Conservation (phyloP, 37 sponge, comb jelly and placozoan genomes). For the Amphimedon queenslandica region DNA sequence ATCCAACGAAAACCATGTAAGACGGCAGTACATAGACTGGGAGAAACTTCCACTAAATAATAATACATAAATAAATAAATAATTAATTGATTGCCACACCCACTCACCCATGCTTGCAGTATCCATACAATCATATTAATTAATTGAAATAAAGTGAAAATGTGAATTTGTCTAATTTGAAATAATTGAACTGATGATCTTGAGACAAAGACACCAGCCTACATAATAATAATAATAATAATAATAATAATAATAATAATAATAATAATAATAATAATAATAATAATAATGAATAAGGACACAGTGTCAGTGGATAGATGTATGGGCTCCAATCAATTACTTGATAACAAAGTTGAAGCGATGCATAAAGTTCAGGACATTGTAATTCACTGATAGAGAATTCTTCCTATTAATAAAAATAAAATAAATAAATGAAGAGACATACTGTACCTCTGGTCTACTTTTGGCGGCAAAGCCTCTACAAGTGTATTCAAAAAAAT, state of each 20-base stretch:
- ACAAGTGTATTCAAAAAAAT: conserved; percentile 25
- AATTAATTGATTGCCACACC: neutral
- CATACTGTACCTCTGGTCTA: conserved; percentile 7
- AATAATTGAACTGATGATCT: conserved; percentile 25
- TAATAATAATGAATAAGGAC: too few relatives aligned
- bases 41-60: conserved; percentile 31
- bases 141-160: conserved; percentile 33
- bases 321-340: neutral
- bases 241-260: too few relatives aligned
- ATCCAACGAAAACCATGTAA: conserved; percentile 47
- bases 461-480: conserved; percentile 23
- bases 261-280: neutral
- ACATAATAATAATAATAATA: too few relatives aligned
- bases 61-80: neutral
- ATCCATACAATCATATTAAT: conserved; percentile 49
- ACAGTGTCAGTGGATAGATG: neutral
- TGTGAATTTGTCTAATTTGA: conserved; percentile 20
- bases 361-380: conserved; percentile 54
- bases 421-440: neutral
- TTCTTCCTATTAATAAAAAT: neutral
- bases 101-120: conserved; percentile 18
- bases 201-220: conserved; percentile 30
- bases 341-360: conserved; percentile 52
- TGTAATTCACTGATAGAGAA: neutral
- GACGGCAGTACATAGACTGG: conserved; percentile 36